Base-by-base conservation (phyloP, 2,797 vertebrate genomes). In the Mus spretus region DNA sequence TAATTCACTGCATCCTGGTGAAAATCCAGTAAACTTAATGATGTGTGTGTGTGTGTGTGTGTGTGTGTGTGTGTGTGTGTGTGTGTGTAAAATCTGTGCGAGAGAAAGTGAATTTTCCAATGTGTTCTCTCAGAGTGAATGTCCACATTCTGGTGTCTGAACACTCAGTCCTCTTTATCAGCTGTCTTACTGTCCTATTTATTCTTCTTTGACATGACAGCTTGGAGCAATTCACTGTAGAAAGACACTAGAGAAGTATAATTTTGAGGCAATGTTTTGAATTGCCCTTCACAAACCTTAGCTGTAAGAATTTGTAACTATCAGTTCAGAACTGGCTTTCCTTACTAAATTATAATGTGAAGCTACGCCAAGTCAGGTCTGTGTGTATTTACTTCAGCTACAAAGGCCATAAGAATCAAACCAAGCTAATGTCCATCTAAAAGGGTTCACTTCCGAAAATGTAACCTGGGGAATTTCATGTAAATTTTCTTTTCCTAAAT, bases 291-390 rank as follows among this genome's bases (percentile, higher is more conserved):
- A 2, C 12, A 83, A 91, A 61, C 9, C 15, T 24, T 26, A n/a
- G n/a, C 65, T 91, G 91, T 61, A 89, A 91, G 72, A 11, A 83
- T 85, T 72, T 59, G 11, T 20, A 13, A 26, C 12, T 86, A 86
- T 86, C 93, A 97, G 83, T 74, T 87, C 22, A 95, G 85, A 47
- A 59, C 65, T 90, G 10, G 65, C 40, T 95, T 83, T 70, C 31
- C 20, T 92, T 63, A 3, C 57, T 91, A 72, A 74, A 63, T 92
- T 2, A 40, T 47, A 85, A 59, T 1, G 19, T 0, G 0, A 24
- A 28, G 65, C 67, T 11, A 11, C 34, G 3, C 24, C 14, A 84
- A 8, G 19, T 37, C 12, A 28, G 12, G 1, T 11, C 9, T 14
- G 7, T 40, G 6, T 55, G 28, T 44, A 24, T 11, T 83, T 65